phyloP scores from a whole-genome alignment of 2,888 invertebrate genomes.

The Celastrina argiolus region DNA sequence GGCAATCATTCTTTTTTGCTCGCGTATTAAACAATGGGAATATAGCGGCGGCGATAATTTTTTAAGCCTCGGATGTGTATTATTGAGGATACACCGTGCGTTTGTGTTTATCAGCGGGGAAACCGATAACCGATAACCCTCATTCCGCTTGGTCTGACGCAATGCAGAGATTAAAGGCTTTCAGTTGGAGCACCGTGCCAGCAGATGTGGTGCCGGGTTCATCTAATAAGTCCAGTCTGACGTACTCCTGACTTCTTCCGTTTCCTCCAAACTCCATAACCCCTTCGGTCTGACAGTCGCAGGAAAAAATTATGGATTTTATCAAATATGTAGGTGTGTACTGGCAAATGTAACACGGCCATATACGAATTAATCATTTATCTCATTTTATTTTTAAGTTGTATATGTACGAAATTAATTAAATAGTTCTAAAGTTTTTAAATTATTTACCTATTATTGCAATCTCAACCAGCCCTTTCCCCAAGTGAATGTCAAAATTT shows the following conservation, averaged over 20 bases:
- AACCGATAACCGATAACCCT: conserved; percentile 74
- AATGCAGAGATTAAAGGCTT: conserved; percentile 75
- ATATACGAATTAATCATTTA: too few species aligned
- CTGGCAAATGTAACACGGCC: too few species aligned
- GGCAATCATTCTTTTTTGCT: conserved; percentile 49
- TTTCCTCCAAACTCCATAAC: not conserved
- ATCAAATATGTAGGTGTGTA: not conserved
- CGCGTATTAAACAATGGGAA: conserved; percentile 45
- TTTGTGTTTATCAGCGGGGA: conserved; percentile 69
- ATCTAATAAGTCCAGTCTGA: conserved; percentile 61
- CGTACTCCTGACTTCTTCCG: conserved; percentile 42
- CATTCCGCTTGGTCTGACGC: conserved; percentile 71
- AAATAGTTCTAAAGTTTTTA: not conserved
- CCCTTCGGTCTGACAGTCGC: not conserved
- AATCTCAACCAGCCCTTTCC: not conserved
- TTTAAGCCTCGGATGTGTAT: conserved; percentile 59
- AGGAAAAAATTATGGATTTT: not conserved
- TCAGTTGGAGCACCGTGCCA: conserved; percentile 56
- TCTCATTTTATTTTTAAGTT: too few species aligned
- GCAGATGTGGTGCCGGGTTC: conserved; percentile 55
- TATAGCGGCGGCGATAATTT: conserved; percentile 61
- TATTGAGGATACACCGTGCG: conserved; percentile 59
- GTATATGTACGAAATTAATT: not conserved
- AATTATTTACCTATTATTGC: not conserved
- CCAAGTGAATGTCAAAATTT: not conserved